Evolutionary conservation across 2,113 vertebrate species (phyloP).

Genomic region (Athene noctua): DNA sequence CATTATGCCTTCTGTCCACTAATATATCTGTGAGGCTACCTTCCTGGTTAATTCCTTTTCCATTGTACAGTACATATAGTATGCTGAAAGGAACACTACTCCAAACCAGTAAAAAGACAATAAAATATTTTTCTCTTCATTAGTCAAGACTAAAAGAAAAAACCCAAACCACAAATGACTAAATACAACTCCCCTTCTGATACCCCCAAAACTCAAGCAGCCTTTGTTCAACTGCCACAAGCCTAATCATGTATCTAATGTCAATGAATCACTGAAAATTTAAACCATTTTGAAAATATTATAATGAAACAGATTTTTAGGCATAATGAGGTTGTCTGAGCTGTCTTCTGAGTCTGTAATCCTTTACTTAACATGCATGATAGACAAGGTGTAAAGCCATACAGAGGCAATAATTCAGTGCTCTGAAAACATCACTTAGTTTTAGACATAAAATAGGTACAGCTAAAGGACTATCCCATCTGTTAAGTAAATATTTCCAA

Average conservation of each 20-base stretch:
- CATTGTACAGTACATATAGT: not conserved
- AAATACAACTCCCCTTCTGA: not conserved
- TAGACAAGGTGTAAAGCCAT: not conserved
- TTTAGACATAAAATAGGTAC: not conserved
- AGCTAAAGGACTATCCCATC: not conserved
- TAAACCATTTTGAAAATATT: not conserved
- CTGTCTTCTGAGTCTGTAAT: not conserved
- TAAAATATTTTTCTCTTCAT: not conserved
- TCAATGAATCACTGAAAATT: not conserved
- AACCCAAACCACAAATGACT: not conserved
- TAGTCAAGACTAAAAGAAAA: not conserved
- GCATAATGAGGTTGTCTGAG: not conserved
- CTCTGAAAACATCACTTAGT: not conserved
- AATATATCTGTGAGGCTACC: not conserved
- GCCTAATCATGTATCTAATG: not conserved
- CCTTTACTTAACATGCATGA: not conserved
- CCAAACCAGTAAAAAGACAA: not conserved
- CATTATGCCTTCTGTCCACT: conserved; percentile 22
- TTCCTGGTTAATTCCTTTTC: not conserved
- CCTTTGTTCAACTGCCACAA: not conserved
- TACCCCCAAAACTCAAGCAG: not conserved
- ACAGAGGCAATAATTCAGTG: not conserved
- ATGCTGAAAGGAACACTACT: not conserved
- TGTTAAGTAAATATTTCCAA: not conserved
- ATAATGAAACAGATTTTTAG: not conserved